These are phyloP conservation scores for Ophion ellenae DNA, from an alignment of 2,888 invertebrate genomes.

Conservation along the genomic window DNA sequence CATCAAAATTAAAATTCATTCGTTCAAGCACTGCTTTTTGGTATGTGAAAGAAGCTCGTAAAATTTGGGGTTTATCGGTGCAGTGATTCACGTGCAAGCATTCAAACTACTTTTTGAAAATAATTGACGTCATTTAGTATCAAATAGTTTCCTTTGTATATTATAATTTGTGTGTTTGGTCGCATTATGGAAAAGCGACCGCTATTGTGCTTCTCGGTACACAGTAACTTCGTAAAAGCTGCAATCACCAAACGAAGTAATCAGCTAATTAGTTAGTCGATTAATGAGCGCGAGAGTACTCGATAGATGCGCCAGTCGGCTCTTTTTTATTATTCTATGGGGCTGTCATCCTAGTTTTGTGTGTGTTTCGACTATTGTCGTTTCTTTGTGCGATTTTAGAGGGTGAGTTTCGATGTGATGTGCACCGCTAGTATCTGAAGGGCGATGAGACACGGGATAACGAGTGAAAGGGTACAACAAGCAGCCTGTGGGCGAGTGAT, in stretches of 20 bases:
- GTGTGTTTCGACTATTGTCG: not conserved
- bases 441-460: not conserved
- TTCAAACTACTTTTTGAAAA: too few species aligned
- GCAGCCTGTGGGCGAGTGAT: not conserved
- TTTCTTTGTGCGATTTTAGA: not conserved
- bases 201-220: too few species aligned
- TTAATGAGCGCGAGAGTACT: not conserved
- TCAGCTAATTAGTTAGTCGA: not conserved
- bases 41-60: too few species aligned
- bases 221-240: too few species aligned
- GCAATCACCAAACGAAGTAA: not conserved
- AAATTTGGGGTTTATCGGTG: too few species aligned
- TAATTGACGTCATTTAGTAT: too few species aligned
- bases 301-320: not conserved
- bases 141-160: too few species aligned
- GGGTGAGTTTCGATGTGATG: conserved; percentile 19
- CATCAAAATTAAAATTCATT: too few species aligned
- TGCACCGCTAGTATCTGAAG: not conserved
- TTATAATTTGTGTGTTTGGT: too few species aligned
- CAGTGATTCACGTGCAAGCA: too few species aligned
- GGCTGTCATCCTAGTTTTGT: not conserved
- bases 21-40: too few species aligned
- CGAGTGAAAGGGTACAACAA: conserved; percentile 7
- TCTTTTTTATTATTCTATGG: not conserved
- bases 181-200: too few species aligned